These are phyloP conservation scores for Drosophila serrata DNA, from an alignment of 1,140 invertebrate species.

Conservation along the genomic window DNA sequence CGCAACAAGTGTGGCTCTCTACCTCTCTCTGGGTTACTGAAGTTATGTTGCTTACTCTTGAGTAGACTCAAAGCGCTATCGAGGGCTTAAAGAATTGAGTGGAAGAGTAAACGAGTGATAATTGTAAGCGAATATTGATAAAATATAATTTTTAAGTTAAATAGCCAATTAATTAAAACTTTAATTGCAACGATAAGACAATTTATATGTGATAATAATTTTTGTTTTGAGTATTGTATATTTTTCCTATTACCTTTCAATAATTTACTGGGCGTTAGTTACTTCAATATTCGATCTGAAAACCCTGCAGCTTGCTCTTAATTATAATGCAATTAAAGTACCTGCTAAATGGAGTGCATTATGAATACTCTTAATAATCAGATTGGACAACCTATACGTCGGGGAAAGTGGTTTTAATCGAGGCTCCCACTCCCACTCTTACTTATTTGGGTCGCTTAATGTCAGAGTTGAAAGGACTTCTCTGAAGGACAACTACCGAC, in stretches of 20 bases:
- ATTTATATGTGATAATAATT: too few relatives aligned
- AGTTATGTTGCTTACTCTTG: slow-evolving; percentile 13
- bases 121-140: not conserved
- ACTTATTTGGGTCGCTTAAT: slow-evolving; percentile 9
- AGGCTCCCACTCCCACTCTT: slow-evolving; percentile 1
- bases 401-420: slow-evolving; percentile 20
- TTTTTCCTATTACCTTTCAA: too few relatives aligned
- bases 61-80: not conserved
- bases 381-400: not conserved
- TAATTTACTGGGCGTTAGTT: not conserved
- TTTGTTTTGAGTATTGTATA: too few relatives aligned
- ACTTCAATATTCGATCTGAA: not conserved
- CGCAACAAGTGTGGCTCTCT: slow-evolving; percentile 21
- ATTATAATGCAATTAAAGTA: slow-evolving; percentile 12
- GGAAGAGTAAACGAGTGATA: not conserved
- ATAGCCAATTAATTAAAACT: not conserved
- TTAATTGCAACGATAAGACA: too few relatives aligned
- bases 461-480: slow-evolving; percentile 27
- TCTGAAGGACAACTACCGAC: slow-evolving; percentile 27
- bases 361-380: not conserved
- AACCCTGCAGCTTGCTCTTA: not conserved
- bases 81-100: slow-evolving; percentile 1
- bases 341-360: slow-evolving; percentile 14
- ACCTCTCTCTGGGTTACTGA: not conserved
- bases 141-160: too few relatives aligned